Evolutionary conservation across 2,113 vertebrate genomes (phyloP), one percentile per base, ranked within the genome.

Genomic region (Pseudopipra pipra): DNA sequence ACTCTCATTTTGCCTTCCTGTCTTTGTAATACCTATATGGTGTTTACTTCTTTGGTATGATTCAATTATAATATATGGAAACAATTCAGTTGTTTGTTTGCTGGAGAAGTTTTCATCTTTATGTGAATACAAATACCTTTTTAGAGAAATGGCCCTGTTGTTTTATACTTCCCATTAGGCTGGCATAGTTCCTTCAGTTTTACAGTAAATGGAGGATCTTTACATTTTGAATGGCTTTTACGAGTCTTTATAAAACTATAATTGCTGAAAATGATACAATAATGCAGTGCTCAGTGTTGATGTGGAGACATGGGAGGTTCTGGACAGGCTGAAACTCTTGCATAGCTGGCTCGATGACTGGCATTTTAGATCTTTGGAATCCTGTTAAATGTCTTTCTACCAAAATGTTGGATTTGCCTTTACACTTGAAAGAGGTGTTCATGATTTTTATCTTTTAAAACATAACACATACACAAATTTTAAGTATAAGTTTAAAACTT

Each of bases 211-310:
- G 65, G 76, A 78, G 77, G 54, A 68, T 89, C 76, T 94, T 93
- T 94, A 75, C 68, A 58, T 96, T 93, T 96, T 71, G 61, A 95
- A 96, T 90, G 76, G 83, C 76, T 96, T 92, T 88, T 92, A 75
- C 56, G 37, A 86, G 61, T 84, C 73, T 93, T 91, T 90, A 68
- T 82, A 89, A 91, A 94, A 65, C 47, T 92, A 27, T 90, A 95
- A 96, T 96, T 92, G 52, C 61, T 90, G 93, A 92, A 94, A 93
- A 93, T 90, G 41, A 82, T 90, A 85, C 44, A 90, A 71, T 90
- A 95, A 95, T 87, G 76, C 73, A 90, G 31, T 44, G 28, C 52
- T 93, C 47, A 61, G 8, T 52, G 79, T 89, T 56, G 56, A 81
- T 59, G n/a, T 54, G 61, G 56, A 78, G 76, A 81, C 33, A 43